Base-by-base conservation (phyloP, 2,113 vertebrate genomes). In the Eidolon helvum region DNA sequence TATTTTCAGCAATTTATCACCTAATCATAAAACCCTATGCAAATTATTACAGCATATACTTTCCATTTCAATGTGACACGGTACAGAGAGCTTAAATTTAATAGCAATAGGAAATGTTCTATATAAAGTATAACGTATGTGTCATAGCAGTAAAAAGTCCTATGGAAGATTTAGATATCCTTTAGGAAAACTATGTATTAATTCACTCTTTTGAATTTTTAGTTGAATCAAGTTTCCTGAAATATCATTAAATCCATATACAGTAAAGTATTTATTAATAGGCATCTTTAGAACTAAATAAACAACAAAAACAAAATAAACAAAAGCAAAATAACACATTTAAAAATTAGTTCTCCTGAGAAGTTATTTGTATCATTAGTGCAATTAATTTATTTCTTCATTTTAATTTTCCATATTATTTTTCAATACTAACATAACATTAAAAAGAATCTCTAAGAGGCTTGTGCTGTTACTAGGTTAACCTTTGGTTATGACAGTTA, bases 391-490 rank as follows among this genome's bases (percentile, higher is more conserved):
- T 85, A 30, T 33, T 71, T 33, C 8, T 45, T 78, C 12, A 18
- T 61, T 48, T 80, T 78, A 68, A 2, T 88, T 97, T 94, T 95
- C 33, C 59, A 33, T 80, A 7, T 63, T 5, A 30, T 75, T 95
- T 78, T 94, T 93, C 78, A 38, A 90, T 26, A 97, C 2, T 5
- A 33, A 50, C 8, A 59, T 0, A 7, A 33, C 3, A 86, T 3
- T 96, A 83, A 96, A 92, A 28, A 95, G 15, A 10, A 90, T 65
- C 10, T 87, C 16, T 86, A 61, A 69, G 24, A 22, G 2, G 50
- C 3, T 79, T 65, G 40, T 94, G 45, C 68, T 77, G 0, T 87
- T 90, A 40, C 4, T 84, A 97, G 83, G 74, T 92, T 93, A 96
- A 11, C 1, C 1, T 26, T 95, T 97, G 69, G 75, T 59, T 59